phyloP scores from a whole-genome alignment of 1,140 invertebrate species.

The Limonius californicus region DNA sequence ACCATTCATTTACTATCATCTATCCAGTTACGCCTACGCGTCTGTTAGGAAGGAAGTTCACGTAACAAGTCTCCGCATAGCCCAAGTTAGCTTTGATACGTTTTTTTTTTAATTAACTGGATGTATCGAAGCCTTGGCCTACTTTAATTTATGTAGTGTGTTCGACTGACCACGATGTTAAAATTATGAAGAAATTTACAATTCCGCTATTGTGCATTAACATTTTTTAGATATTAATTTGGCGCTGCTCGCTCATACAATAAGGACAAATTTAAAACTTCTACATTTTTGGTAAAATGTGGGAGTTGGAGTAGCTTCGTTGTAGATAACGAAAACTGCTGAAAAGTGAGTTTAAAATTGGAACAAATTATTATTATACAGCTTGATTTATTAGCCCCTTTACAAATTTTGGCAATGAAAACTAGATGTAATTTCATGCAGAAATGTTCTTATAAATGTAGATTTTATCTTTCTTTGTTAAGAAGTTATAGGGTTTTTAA shows the following conservation, averaged over 20 bases:
- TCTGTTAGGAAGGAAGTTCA: neutral
- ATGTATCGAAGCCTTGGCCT: neutral
- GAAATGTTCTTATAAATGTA: neutral
- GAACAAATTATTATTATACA: neutral
- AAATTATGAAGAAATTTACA: neutral
- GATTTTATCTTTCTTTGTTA: too few relatives aligned
- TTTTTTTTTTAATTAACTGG: neutral
- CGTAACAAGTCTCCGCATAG: slow-evolving; percentile 1
- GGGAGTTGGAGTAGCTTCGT: too few relatives aligned
- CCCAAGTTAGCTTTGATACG: neutral
- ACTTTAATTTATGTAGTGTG: neutral
- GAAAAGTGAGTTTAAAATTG: too few relatives aligned
- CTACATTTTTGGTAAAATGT: too few relatives aligned
- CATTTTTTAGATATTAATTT: neutral
- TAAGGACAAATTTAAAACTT: neutral
- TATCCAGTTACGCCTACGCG: neutral
- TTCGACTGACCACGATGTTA: slow-evolving; percentile 5
- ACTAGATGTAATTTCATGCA: too few relatives aligned
- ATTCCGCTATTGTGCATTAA: slow-evolving; percentile 2
- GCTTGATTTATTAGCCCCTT: too few relatives aligned
- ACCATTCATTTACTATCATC: neutral
- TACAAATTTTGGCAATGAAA: too few relatives aligned
- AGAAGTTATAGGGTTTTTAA: too few relatives aligned
- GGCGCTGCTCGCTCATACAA: neutral
- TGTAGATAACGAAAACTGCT: neutral